These are phyloP conservation scores for Heterochromis multidens DNA, from an alignment of 2,113 vertebrate genomes.

Conservation along the genomic window DNA sequence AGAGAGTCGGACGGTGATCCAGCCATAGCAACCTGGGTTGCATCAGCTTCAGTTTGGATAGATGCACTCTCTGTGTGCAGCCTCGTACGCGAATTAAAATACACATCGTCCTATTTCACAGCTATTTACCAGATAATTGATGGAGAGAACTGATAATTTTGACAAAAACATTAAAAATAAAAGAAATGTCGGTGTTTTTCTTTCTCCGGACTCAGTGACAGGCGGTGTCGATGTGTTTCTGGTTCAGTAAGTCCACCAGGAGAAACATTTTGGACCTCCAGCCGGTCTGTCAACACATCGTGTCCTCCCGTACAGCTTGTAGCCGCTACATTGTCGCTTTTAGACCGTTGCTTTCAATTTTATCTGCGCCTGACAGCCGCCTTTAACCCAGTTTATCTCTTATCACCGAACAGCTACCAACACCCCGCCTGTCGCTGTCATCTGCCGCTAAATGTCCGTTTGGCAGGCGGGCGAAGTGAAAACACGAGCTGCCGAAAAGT, in stretches of 20 bases:
- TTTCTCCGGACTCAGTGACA: background rate
- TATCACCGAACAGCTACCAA: conserved; percentile 33
- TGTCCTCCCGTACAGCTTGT: background rate
- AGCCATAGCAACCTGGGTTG: conserved; percentile 36
- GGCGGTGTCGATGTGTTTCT: background rate
- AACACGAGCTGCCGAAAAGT: background rate
- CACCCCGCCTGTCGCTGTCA: conserved; percentile 71
- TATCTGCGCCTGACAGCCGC: conserved; percentile 70
- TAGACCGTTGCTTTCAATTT: conserved; percentile 61
- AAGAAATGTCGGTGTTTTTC: background rate
- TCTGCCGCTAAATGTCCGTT: conserved; percentile 13
- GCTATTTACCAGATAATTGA: background rate
- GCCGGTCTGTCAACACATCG: background rate
- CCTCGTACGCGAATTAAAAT: conserved; percentile 43
- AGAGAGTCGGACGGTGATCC: conserved; percentile 12
- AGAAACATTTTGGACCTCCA: background rate
- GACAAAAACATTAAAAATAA: background rate
- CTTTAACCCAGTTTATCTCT: conserved; percentile 56
- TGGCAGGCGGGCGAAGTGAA: background rate
- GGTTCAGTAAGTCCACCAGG: background rate
- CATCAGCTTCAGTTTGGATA: conserved; percentile 32
- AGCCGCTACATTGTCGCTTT: conserved; percentile 24
- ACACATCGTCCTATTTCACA: conserved; percentile 43
- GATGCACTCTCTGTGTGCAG: conserved; percentile 23
- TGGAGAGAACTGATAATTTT: background rate